Conservation (phyloP, 2,797 vertebrate genomes). For the Acanthopagrus latus region DNA sequence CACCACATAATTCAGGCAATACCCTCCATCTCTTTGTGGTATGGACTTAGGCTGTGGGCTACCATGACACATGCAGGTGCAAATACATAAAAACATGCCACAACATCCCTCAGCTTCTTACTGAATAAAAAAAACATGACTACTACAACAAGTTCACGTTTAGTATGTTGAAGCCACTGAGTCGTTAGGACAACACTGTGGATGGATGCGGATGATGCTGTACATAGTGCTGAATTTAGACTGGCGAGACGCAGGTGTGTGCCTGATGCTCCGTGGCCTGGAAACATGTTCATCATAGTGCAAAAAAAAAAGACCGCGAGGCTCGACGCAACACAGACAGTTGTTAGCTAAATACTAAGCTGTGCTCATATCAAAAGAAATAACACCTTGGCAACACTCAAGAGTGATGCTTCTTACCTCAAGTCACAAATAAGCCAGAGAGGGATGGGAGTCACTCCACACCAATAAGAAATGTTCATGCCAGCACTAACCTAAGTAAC, state of each 20-base stretch:
- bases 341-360: constrained; percentile 23
- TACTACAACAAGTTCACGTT: neutral
- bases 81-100: constrained; percentile 12
- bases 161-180: neutral
- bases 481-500: constrained; percentile 45
- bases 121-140: constrained; percentile 1
- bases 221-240: constrained; percentile 2
- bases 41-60: constrained; percentile 2
- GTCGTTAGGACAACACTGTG: neutral
- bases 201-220: constrained; percentile 1
- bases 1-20: neutral
- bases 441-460: neutral
- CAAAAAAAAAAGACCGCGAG: constrained; percentile 13
- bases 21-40: constrained; percentile 1
- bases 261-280: constrained; percentile 65
- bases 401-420: constrained; percentile 70
- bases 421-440: constrained; percentile 11
- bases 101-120: neutral
- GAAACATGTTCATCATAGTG: constrained; percentile 37
- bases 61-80: constrained; percentile 6
- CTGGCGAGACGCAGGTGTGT: constrained; percentile 51
- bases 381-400: constrained; percentile 19
- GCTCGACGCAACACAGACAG: constrained; percentile 1
- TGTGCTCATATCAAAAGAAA: constrained; percentile 8
- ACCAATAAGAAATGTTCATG: constrained; percentile 25